Evolutionary conservation across 2,113 vertebrate genomes (phyloP).

Genomic region (Globicephala melas): DNA sequence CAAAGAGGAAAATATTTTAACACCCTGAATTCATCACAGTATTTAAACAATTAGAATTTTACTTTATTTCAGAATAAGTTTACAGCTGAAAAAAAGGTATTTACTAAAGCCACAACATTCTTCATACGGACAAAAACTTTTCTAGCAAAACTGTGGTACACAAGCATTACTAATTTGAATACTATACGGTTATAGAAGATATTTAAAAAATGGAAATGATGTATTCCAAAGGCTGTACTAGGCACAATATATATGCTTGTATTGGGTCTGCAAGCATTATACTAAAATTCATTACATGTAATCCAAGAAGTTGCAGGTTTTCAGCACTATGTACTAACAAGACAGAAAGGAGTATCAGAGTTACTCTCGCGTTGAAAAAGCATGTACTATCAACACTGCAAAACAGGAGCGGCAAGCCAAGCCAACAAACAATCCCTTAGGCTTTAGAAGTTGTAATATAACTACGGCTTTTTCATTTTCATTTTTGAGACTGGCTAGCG

Average conservation of each 20-base stretch:
- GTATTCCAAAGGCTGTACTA: constrained; percentile 73
- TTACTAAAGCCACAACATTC: constrained; percentile 81
- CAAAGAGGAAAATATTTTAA: constrained; percentile 12
- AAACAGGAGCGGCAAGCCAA: constrained; percentile 51
- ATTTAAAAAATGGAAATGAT: constrained; percentile 72
- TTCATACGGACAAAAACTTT: constrained; percentile 79
- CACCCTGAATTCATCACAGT: constrained; percentile 63
- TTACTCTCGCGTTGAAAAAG: constrained; percentile 68
- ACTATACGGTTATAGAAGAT: constrained; percentile 69
- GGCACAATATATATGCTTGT: constrained; percentile 65
- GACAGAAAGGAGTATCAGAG: constrained; percentile 63
- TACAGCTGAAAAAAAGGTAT: constrained; percentile 82
- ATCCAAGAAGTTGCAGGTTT: constrained; percentile 64
- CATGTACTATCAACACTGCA: constrained; percentile 45
- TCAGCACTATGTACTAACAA: constrained; percentile 64
- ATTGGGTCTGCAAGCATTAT: constrained; percentile 76
- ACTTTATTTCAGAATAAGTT: constrained; percentile 82
- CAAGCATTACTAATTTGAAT: constrained; percentile 67
- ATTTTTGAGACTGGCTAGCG: constrained; percentile 40
- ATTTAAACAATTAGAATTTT: constrained; percentile 81
- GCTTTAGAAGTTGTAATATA: constrained; percentile 47
- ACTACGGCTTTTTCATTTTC: constrained; percentile 75
- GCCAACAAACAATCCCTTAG: constrained; percentile 35
- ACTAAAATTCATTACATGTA: constrained; percentile 64
- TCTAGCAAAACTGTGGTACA: constrained; percentile 77